These are phyloP conservation scores for Sphaeramia orbicularis DNA, from an alignment of 2,797 vertebrate species.

Conservation along the genomic window DNA sequence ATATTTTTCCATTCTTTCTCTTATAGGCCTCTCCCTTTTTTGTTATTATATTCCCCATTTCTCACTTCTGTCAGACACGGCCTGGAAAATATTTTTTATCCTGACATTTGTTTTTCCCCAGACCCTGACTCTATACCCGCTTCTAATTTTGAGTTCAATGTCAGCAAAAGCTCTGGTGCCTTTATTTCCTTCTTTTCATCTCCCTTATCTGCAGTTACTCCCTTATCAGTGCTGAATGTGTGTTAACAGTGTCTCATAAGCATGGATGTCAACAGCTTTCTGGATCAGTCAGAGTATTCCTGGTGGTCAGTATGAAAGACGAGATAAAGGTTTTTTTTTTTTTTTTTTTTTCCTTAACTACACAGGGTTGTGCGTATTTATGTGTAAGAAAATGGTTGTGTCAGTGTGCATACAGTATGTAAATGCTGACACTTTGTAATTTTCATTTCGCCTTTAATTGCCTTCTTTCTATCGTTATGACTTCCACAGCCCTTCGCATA, in stretches of 20 bases:
- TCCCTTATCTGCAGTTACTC: conserved; percentile 72
- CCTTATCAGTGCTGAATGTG: conserved; percentile 71
- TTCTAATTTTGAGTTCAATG: conserved; percentile 70
- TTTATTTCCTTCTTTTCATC: conserved; percentile 74
- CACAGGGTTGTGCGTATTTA: conserved; percentile 15
- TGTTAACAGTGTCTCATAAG: conserved; percentile 78
- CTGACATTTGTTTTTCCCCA: conserved; percentile 58
- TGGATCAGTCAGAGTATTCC: conserved; percentile 62
- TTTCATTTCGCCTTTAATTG: conserved; percentile 1
- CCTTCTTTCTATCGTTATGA: background rate
- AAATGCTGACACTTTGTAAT: conserved; percentile 8
- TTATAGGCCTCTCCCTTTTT: conserved; percentile 6
- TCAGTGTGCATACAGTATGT: conserved; percentile 6
- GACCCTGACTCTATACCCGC: conserved; percentile 43
- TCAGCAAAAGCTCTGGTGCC: conserved; percentile 60
- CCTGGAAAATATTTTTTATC: conserved; percentile 11
- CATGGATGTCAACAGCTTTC: conserved; percentile 70
- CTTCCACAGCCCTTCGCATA: background rate
- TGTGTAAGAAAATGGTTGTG: conserved; percentile 11
- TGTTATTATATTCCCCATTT: conserved; percentile 6
- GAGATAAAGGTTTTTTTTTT: conserved; percentile 52
- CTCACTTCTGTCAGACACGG: no score
- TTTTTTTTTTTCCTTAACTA: conserved; percentile 16
- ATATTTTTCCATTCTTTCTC: background rate
- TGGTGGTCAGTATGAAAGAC: conserved; percentile 34